phyloP scores from a whole-genome alignment of 2,888 invertebrate genomes.

The Machimus rusticus region DNA sequence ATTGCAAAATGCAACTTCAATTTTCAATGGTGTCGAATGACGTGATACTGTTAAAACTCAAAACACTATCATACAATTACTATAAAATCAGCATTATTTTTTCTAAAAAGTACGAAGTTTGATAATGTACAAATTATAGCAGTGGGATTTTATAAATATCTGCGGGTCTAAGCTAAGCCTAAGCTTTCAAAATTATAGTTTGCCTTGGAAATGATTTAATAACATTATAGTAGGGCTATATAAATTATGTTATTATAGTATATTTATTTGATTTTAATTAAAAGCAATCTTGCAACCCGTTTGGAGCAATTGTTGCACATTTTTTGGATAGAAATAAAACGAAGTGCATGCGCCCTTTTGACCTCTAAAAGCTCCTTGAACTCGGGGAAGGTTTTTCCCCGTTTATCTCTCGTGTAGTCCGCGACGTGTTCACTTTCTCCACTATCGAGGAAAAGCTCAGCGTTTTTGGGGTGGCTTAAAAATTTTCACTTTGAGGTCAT shows the following conservation, averaged over 20 bases:
- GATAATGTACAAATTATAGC: too few species aligned
- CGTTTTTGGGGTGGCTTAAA: conserved; percentile 36
- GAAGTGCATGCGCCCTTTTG: conserved; percentile 30
- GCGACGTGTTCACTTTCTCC: conserved; percentile 23
- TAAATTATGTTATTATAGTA: neutral
- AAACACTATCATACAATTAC: too few species aligned
- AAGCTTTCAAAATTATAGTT: neutral
- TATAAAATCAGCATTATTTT: too few species aligned
- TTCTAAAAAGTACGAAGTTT: too few species aligned
- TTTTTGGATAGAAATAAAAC: neutral
- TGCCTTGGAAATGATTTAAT: neutral
- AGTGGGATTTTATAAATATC: too few species aligned
- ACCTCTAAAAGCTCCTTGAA: conserved; percentile 27
- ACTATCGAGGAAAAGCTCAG: conserved; percentile 24
- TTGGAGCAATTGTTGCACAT: conserved; percentile 14
- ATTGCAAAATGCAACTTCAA: too few species aligned
- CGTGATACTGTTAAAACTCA: too few species aligned
- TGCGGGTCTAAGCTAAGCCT: neutral
- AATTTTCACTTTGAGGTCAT: conserved; percentile 47
- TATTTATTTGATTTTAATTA: neutral
- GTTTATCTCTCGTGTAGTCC: neutral
- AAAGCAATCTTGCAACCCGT: neutral
- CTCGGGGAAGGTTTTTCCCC: neutral
- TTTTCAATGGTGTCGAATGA: too few species aligned
- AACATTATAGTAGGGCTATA: too few species aligned